Evolutionary conservation across 1,140 invertebrate genomes (phyloP).

Genomic region (Brachionus calyciflorus): DNA sequence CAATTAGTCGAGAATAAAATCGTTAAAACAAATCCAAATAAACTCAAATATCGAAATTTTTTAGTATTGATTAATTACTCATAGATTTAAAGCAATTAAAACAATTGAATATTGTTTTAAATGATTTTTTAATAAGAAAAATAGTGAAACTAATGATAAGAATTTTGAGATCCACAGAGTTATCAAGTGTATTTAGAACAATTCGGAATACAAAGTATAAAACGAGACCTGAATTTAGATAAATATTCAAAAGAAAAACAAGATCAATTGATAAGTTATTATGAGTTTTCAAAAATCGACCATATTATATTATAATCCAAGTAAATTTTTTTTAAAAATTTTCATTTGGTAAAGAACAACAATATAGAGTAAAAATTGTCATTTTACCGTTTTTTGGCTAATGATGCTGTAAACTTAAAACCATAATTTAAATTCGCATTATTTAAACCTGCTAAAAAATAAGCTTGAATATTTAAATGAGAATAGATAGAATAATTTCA

Average conservation of each 20-base stretch:
- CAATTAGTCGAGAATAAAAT: slow-evolving; percentile 37
- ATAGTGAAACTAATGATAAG: background rate
- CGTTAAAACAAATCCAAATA: slow-evolving; percentile 1
- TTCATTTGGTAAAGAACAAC: too few species aligned
- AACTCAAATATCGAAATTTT: slow-evolving; percentile 45
- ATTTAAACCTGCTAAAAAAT: too few species aligned
- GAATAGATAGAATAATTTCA: too few species aligned
- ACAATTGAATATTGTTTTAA: slow-evolving; percentile 1
- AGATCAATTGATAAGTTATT: background rate
- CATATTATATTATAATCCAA: too few species aligned
- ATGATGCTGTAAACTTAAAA: too few species aligned
- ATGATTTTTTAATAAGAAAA: slow-evolving; percentile 27
- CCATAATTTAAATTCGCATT: too few species aligned
- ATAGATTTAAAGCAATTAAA: slow-evolving; percentile 32
- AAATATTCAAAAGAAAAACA: slow-evolving; percentile 42
- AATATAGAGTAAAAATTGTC: too few species aligned
- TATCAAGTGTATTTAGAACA: slow-evolving; percentile 27
- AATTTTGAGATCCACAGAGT: background rate
- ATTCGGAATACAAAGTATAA: background rate
- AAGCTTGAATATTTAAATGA: too few species aligned
- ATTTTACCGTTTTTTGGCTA: too few species aligned
- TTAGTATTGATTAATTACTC: slow-evolving; percentile 26
- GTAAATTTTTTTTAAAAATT: too few species aligned
- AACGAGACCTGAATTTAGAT: slow-evolving; percentile 9
- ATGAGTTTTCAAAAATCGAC: too few species aligned